Evolutionary conservation across 2,888 invertebrate genomes (phyloP), one percentile per base, ranked within the genome.

Genomic region (Campoletis raptor): DNA sequence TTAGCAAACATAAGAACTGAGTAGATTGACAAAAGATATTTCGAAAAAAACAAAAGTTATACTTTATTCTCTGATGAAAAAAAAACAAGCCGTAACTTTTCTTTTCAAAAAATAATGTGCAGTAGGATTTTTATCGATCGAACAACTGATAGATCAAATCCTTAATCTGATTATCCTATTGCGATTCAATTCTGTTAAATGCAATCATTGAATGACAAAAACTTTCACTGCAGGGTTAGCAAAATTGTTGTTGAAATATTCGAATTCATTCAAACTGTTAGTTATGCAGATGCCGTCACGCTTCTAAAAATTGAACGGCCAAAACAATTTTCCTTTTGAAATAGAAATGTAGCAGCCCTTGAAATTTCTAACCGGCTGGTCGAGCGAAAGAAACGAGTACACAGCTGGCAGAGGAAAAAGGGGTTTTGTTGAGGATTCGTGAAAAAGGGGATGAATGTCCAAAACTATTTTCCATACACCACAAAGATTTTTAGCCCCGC

Each of bases 351-450:
- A 79, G 74, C 54, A 81, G 74, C 52, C 67, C 80, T 73, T 21
- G n/a, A 81, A 76, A 76, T 85, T 84, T 85, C 79, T 77, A 85
- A 77, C 70, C 82, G 70, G 72, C 76, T 79, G 82, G 64, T 70
- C 74, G 45, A 48, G 64, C 52, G 66, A 79, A 85, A 70, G 83
- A 78, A 48, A 78, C 72, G 48, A 83, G 83, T 81, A 84, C 85
- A 82, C 84, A 85, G 82, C 87, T 85, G 87, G 72, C 69, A 21
- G 40, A 9, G 64, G 78, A 83, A 83, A 85, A 87, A 76, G 82
- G 86, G 86, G 61, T 84, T 85, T 84, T 83, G 83, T 83, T 42
- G 42, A 52, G 78, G 37, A 78, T 81, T 81, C 70, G 79, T 79
- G 73, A 67, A 82, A 84, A 86, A 86, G 83, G 72, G 83, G 77